phyloP scores from a whole-genome alignment of 1,140 invertebrate species.

The Leguminivora glycinivorella region DNA sequence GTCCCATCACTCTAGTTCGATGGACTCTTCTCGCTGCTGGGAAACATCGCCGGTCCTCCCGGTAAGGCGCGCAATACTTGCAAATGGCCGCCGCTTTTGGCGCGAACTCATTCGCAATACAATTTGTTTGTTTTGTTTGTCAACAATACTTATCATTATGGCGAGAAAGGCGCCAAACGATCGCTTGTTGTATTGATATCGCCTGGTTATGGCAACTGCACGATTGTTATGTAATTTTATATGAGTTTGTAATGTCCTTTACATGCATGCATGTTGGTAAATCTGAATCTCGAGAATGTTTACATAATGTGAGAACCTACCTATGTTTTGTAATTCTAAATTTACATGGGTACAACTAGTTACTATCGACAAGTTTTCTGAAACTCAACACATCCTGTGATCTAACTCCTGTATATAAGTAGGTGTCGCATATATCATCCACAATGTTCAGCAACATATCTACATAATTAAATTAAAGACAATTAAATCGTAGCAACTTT shows the following conservation, averaged over 20 bases:
- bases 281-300: too few relatives aligned
- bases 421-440: too few relatives aligned
- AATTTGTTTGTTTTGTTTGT: conserved; percentile 29
- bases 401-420: too few relatives aligned
- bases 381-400: too few relatives aligned
- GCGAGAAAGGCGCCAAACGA: conserved; percentile 6
- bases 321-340: too few relatives aligned
- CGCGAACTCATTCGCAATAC: conserved; percentile 28
- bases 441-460: too few relatives aligned
- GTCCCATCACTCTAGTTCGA: background rate
- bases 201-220: background rate
- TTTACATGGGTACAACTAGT: too few relatives aligned
- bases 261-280: too few relatives aligned
- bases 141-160: conserved; percentile 26
- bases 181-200: background rate
- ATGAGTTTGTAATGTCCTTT: background rate
- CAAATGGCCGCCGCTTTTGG: conserved; percentile 26
- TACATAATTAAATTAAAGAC: too few relatives aligned
- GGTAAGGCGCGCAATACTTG: conserved; percentile 9
- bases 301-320: too few relatives aligned
- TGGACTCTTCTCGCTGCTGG: background rate
- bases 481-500: too few relatives aligned
- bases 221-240: conserved; percentile 1
- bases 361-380: too few relatives aligned
- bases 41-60: background rate